Conservation (phyloP, 2,797 vertebrate genomes). For the Alectoris magna region DNA sequence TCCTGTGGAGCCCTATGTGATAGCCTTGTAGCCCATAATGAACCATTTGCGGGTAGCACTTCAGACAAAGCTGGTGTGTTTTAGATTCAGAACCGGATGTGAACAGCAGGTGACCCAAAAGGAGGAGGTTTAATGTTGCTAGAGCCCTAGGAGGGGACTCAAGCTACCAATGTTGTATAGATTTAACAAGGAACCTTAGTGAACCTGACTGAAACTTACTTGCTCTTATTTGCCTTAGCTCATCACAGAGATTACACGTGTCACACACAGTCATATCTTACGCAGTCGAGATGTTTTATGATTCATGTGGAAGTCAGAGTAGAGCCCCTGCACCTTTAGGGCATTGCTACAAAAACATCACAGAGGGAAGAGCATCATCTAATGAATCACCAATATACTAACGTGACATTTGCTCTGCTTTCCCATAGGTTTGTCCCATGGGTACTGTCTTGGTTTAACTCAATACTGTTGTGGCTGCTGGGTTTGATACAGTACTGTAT, state of each 20-base stretch:
- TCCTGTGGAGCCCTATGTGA: neutral
- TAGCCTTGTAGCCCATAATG: neutral
- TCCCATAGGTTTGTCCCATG: neutral
- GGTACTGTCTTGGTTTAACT: neutral
- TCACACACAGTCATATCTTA: neutral
- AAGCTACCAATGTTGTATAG: neutral
- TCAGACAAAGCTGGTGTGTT: neutral
- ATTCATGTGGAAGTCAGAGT: neutral
- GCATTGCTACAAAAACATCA: neutral
- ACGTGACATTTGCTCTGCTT: neutral
- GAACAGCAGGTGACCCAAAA: neutral
- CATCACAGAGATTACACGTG: neutral
- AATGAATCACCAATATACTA: neutral
- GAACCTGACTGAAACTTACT: neutral
- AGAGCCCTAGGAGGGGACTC: neutral
- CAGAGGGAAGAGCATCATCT: neutral
- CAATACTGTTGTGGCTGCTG: neutral
- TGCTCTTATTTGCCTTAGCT: neutral
- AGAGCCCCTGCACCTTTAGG: neutral
- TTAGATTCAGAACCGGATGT: slow-evolving; percentile 11
- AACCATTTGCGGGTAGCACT: neutral
- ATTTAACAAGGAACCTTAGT: neutral
- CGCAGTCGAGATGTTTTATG: neutral
- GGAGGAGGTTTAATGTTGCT: neutral
- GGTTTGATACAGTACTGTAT: neutral